Evolutionary conservation across 2,888 invertebrate species (phyloP).

Genomic region (Eupsilia transversa): DNA sequence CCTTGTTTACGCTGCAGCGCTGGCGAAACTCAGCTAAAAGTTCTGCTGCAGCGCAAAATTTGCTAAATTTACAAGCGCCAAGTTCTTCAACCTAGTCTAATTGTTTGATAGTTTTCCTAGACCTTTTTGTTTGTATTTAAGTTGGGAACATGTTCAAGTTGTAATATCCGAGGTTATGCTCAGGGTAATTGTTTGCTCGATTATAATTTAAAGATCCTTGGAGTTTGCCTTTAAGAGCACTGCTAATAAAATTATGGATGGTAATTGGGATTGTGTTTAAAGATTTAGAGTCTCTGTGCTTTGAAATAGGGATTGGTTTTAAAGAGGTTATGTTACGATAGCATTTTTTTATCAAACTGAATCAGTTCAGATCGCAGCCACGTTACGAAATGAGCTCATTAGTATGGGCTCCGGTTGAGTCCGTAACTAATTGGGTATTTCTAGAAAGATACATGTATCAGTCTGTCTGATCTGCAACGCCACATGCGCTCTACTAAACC

Average conservation of each 20-base stretch:
- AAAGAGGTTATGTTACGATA: neutral
- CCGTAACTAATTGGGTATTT: neutral
- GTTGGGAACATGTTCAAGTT: slow-evolving; percentile 41
- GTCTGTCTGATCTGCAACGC: too few relatives aligned
- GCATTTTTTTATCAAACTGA: neutral
- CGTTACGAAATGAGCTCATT: too few relatives aligned
- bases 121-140: slow-evolving; percentile 52
- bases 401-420: neutral
- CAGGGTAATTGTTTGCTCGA: slow-evolving; percentile 29
- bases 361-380: neutral
- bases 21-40: slow-evolving; percentile 54
- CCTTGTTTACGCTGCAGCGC: slow-evolving; percentile 58
- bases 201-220: slow-evolving; percentile 37
- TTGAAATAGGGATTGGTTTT: neutral
- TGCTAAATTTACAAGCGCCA: slow-evolving; percentile 57
- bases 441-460: too few relatives aligned
- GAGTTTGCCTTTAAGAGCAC: slow-evolving; percentile 23
- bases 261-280: slow-evolving; percentile 17
- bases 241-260: slow-evolving; percentile 4
- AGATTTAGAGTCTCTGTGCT: neutral
- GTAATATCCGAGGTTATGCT: slow-evolving; percentile 33
- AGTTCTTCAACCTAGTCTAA: slow-evolving; percentile 57
- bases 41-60: slow-evolving; percentile 57
- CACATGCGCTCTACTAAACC: too few relatives aligned
- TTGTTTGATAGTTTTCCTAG: slow-evolving; percentile 62